Evolutionary conservation across 2,888 invertebrate genomes (phyloP).

Genomic region (Idaea straminata): DNA sequence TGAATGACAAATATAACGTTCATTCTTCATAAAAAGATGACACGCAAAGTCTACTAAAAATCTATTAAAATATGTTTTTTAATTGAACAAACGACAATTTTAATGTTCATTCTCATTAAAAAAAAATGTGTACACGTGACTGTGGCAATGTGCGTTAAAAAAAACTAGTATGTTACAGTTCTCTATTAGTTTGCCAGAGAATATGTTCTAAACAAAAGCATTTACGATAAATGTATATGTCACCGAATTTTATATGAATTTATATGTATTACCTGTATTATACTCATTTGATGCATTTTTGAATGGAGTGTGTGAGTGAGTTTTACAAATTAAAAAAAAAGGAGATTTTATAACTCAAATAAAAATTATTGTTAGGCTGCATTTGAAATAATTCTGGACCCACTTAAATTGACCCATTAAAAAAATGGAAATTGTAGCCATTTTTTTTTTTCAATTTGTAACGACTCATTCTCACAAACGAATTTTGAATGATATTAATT

Average conservation of each 20-base stretch:
- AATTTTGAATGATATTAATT: conserved; percentile 26
- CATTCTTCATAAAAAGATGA: not conserved
- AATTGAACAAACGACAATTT: not conserved
- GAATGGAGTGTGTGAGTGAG: conserved; percentile 36
- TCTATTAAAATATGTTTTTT: not conserved
- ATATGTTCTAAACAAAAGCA: conserved; percentile 37
- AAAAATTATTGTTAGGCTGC: too few relatives aligned
- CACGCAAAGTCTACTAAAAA: too few relatives aligned
- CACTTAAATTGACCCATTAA: too few relatives aligned
- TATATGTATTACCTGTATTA: conserved; percentile 69
- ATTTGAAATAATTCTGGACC: too few relatives aligned
- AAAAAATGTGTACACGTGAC: too few relatives aligned
- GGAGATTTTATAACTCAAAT: not conserved
- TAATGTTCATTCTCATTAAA: not conserved
- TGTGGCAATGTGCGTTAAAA: too few relatives aligned
- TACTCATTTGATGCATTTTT: conserved; percentile 74
- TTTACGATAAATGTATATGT: conserved; percentile 49
- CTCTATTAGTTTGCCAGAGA: conserved; percentile 5
- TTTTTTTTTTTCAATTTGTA: not conserved
- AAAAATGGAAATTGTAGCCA: too few relatives aligned
- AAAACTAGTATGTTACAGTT: not conserved
- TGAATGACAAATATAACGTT: not conserved
- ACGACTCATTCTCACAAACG: not conserved
- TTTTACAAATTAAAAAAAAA: conserved; percentile 10
- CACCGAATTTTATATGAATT: conserved; percentile 70